Conservation (phyloP, 1,140 invertebrate species). For the Cyclina sinensis region DNA sequence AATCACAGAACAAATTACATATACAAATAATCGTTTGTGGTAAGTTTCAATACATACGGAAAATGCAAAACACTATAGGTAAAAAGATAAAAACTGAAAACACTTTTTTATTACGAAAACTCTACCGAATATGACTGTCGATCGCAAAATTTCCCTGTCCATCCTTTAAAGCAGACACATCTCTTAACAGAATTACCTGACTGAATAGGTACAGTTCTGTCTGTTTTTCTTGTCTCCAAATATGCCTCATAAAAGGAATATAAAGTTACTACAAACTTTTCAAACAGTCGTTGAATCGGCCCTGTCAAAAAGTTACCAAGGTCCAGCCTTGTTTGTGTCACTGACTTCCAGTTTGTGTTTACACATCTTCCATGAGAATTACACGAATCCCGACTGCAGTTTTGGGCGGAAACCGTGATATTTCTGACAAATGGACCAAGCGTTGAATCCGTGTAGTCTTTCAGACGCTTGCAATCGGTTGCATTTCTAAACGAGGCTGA, state of each 20-base stretch:
- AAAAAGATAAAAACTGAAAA: no score
- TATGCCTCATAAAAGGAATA: background rate
- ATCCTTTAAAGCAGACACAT: background rate
- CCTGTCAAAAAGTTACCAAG: no score
- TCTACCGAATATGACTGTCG: no score
- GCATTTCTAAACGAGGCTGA: constrained; percentile 15
- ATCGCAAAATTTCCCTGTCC: background rate
- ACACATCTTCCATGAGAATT: constrained; percentile 42
- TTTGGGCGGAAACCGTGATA: background rate
- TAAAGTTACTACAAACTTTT: background rate
- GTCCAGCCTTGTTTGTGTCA: no score
- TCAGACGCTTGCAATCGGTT: background rate
- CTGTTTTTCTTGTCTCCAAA: background rate
- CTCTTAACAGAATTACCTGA: background rate
- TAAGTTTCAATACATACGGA: no score
- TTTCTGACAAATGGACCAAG: constrained; percentile 46
- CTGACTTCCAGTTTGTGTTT: constrained; percentile 1
- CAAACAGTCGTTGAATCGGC: no score
- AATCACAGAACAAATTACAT: no score
- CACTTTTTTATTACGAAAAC: no score
- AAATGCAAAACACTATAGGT: no score
- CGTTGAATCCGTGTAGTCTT: background rate
- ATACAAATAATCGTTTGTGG: no score
- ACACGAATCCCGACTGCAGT: constrained; percentile 28
- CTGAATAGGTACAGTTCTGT: background rate